These are phyloP conservation scores for Benthosema pterotum DNA, from an alignment of 2,797 vertebrate genomes.

Conservation along the genomic window DNA sequence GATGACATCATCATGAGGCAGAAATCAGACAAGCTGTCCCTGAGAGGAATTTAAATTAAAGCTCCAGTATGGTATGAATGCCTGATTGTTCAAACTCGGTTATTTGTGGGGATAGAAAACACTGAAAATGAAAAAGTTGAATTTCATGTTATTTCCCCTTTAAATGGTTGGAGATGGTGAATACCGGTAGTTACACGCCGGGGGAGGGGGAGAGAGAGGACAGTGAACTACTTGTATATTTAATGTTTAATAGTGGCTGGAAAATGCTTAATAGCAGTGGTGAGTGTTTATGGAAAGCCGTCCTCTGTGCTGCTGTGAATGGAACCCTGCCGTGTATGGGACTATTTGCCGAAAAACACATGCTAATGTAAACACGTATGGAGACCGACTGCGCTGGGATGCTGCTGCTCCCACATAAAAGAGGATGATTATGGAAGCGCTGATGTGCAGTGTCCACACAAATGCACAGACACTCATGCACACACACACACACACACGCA, in stretches of 20 bases:
- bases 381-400: slow-evolving; percentile 44
- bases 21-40: no score
- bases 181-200: neutral
- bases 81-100: no score
- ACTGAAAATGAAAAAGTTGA: neutral
- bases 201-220: neutral
- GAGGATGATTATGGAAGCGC: slow-evolving; percentile 30
- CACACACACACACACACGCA: slow-evolving; percentile 5
- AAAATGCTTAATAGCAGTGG: slow-evolving; percentile 37
- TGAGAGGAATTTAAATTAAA: no score
- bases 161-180: neutral
- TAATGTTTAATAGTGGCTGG: slow-evolving; percentile 53
- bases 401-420: slow-evolving; percentile 10
- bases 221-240: slow-evolving; percentile 29
- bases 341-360: slow-evolving; percentile 3
- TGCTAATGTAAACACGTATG: slow-evolving; percentile 44
- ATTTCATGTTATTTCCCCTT: no score
- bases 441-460: slow-evolving; percentile 20
- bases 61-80: no score
- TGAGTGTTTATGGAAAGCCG: slow-evolving; percentile 27
- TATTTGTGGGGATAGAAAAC: neutral
- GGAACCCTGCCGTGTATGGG: neutral
- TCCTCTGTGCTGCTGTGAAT: slow-evolving; percentile 18
- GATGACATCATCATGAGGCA: no score
- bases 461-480: slow-evolving; percentile 8